Percentiles rank a stretch among this genome's conserved stretches.
These are phyloP conservation scores for Astatoreochromis straeleni DNA, from an alignment of 2,113 vertebrate genomes.

Conservation along the genomic window DNA sequence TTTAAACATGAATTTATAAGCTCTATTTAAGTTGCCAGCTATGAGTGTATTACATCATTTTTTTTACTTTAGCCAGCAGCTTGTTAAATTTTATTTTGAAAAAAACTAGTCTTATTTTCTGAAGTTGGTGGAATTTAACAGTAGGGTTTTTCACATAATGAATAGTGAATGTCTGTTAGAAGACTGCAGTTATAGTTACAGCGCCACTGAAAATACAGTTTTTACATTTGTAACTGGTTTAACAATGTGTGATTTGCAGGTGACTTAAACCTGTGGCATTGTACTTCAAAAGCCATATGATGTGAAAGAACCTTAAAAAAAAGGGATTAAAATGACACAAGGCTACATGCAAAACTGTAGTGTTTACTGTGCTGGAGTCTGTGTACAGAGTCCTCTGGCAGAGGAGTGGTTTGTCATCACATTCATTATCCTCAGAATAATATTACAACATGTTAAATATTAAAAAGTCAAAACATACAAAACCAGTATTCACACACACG, in stretches of 20 bases:
- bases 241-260: neutral
- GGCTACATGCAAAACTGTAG: neutral
- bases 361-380: neutral
- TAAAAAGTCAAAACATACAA: neutral
- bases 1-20: neutral
- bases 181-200: neutral
- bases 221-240: neutral
- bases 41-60: neutral
- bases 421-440: neutral
- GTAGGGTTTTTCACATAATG: neutral
- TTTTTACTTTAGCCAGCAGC: neutral
- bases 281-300: neutral
- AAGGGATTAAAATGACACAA: neutral
- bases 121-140: neutral
- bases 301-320: neutral
- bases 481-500: neutral
- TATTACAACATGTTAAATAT: conserved; percentile 15
- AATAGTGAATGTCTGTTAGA: neutral
- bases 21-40: neutral
- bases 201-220: neutral
- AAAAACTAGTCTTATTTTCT: neutral
- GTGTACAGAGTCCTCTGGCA: neutral
- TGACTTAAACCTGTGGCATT: neutral
- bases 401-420: neutral
- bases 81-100: neutral